phyloP scores from a whole-genome alignment of 2,113 vertebrate genomes.

The Cephalopholis sonnerati region DNA sequence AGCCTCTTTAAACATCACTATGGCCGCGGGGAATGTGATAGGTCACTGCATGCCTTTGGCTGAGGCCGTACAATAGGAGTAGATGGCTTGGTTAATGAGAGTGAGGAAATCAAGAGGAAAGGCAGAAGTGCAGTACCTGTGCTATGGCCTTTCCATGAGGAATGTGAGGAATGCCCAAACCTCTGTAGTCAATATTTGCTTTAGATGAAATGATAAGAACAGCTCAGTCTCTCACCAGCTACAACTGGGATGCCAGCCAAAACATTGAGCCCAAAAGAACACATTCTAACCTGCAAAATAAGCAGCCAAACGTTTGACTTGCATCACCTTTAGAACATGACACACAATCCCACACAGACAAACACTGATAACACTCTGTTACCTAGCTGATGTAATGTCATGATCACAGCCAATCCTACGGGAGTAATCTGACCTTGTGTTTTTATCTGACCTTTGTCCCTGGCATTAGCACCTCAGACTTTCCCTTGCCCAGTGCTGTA shows the following conservation, averaged over 20 bases:
- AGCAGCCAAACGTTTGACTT: conserved; percentile 1
- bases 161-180: conserved; percentile 65
- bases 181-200: conserved; percentile 61
- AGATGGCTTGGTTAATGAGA: neutral
- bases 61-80: neutral
- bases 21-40: neutral
- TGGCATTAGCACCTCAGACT: conserved; percentile 19
- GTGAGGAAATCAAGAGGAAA: conserved; percentile 17
- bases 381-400: neutral
- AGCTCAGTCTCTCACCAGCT: conserved; percentile 31
- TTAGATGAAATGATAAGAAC: conserved; percentile 61
- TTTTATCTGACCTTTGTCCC: conserved; percentile 45
- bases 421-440: conserved; percentile 26
- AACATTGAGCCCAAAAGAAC: neutral
- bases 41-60: neutral
- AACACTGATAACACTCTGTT: neutral
- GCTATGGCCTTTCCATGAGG: conserved; percentile 32
- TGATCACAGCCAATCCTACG: conserved; percentile 17
- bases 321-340: conserved; percentile 7
- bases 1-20: neutral
- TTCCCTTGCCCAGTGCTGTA: conserved; percentile 8
- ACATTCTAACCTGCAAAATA: conserved; percentile 7
- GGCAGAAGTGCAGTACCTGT: conserved; percentile 41
- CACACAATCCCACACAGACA: neutral
- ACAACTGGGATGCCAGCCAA: conserved; percentile 5